Evolutionary conservation across 2,113 vertebrate genomes (phyloP), one percentile per base, ranked within the genome.

Genomic region (Pygoscelis antarcticus): DNA sequence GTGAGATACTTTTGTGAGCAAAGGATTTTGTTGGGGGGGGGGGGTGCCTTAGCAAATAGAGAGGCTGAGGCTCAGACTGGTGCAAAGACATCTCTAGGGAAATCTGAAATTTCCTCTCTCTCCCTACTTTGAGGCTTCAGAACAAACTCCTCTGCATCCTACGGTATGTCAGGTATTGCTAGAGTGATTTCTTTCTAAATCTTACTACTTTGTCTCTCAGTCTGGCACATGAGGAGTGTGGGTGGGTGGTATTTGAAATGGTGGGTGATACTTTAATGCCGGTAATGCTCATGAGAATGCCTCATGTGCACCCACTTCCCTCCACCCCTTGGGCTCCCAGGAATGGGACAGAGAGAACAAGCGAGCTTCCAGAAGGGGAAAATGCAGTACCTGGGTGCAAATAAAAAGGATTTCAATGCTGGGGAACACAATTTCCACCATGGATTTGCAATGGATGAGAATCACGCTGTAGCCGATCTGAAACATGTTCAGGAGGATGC

Each of bases 391-490:
- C 99, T 99, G 99, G 38, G 98, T 71, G 13, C 84, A 49, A 38
- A 99, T 96, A 75, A 99, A 99, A 52, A 98, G 7, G 13, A 98
- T 98, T 91, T 98, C 98, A 2, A 99, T 76, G 97, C 97, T 96
- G 0, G 98, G 98, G 70, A 98, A 98, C 58, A 99, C 2, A 8
- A 99, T 84, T 25, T 98, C 96, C 10, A 98, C 69, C 6, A 68
- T 79, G 1, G 98, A 97, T 64, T 97, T 98, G 94, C 99, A 99
- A 8, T 97, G 88, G 49, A 57, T 68, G 92, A 98, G 97, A 46
- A 96, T 96, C 10, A 98, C 3, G 16, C 96, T 83, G 52, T 99
- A 99, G 13, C 99, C 99, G 6, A 98, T 97, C 40, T 96, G 98
- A 97, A 98, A 99, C 75, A 98, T 10, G 2, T 98, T 98, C 88